These are phyloP conservation scores for Piscicola geometra DNA, from an alignment of 2,888 invertebrate genomes.

Conservation along the genomic window DNA sequence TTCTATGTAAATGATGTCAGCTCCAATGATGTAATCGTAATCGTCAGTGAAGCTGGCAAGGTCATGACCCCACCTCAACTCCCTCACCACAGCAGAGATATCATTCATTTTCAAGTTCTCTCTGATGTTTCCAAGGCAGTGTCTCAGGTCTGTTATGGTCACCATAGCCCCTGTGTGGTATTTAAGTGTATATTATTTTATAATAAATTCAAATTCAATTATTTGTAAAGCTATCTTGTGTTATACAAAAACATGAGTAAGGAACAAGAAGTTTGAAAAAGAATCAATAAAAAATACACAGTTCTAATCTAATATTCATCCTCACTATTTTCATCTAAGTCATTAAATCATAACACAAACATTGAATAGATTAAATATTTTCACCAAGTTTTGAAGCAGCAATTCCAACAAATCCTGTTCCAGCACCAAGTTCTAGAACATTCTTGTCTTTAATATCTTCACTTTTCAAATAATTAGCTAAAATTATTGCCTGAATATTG, in stretches of 20 bases:
- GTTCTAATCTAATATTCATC: too few species aligned
- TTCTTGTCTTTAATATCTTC: conserved; percentile 45
- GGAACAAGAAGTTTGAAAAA: background rate
- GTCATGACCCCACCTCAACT: conserved; percentile 51
- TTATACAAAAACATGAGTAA: background rate
- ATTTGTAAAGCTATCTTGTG: too few species aligned
- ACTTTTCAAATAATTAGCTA: conserved; percentile 49
- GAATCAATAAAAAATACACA: background rate
- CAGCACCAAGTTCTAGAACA: conserved; percentile 54
- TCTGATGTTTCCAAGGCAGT: conserved; percentile 9
- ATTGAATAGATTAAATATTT: background rate
- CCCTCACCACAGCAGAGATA: conserved; percentile 36
- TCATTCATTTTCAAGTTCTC: conserved; percentile 13
- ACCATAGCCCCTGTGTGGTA: conserved; percentile 27
- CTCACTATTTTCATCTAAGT: background rate
- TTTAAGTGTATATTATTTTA: background rate
- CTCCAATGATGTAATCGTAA: conserved; percentile 53
- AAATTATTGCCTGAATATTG: conserved; percentile 50
- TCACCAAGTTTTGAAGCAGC: conserved; percentile 50
- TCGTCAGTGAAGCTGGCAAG: conserved; percentile 39
- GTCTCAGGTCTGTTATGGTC: conserved; percentile 14
- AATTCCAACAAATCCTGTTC: conserved; percentile 53
- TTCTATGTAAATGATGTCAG: conserved; percentile 55
- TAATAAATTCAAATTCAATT: background rate
- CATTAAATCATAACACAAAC: too few species aligned